These are phyloP conservation scores for Zosterops lateralis DNA, from an alignment of 2,113 vertebrate genomes.

Conservation along the genomic window DNA sequence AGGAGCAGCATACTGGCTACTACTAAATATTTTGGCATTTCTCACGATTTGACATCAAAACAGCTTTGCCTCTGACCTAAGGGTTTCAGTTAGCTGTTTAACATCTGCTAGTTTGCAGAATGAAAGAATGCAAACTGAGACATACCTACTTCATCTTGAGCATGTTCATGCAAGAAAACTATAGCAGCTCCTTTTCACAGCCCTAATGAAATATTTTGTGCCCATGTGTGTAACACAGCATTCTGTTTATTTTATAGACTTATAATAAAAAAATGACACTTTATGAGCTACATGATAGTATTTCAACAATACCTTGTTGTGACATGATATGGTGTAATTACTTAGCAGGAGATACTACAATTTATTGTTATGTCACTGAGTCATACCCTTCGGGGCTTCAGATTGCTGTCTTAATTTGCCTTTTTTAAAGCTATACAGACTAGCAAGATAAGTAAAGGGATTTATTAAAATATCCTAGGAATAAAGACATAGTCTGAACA, in stretches of 20 bases:
- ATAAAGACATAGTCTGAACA: neutral
- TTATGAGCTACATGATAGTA: conserved; percentile 28
- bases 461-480: neutral
- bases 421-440: neutral
- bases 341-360: conserved; percentile 31
- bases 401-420: neutral
- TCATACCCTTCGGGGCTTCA: conserved; percentile 35
- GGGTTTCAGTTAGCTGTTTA: neutral
- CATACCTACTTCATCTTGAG: neutral
- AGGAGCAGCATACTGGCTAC: neutral
- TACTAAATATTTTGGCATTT: neutral
- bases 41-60: neutral
- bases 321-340: conserved; percentile 38
- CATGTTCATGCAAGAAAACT: neutral
- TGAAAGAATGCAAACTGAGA: neutral
- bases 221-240: neutral
- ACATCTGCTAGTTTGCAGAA: neutral
- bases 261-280: conserved; percentile 32
- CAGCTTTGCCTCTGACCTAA: neutral
- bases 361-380: conserved; percentile 36
- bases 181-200: neutral
- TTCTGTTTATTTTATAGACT: conserved; percentile 33
- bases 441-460: neutral
- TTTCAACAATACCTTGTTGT: conserved; percentile 54
- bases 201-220: neutral